phyloP scores from a whole-genome alignment of 1,140 invertebrate species.

The Bathynomus jamesi region DNA sequence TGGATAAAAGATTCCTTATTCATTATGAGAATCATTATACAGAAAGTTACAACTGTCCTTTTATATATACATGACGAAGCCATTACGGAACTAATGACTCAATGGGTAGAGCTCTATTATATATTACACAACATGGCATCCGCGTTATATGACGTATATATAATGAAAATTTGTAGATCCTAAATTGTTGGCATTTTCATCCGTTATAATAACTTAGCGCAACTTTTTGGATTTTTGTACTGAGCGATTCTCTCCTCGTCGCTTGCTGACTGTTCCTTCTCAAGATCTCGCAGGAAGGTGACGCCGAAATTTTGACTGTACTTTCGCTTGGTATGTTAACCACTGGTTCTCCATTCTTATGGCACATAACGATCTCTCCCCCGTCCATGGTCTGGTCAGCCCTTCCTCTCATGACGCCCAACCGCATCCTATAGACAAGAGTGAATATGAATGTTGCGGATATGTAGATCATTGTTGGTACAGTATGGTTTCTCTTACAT shows the following conservation, averaged over 20 bases:
- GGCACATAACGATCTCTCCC: neutral
- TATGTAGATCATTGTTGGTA: too few species aligned
- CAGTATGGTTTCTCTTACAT: too few species aligned
- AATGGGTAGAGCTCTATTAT: too few species aligned
- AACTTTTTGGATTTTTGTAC: neutral
- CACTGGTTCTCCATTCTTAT: neutral
- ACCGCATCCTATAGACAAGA: neutral
- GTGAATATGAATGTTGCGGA: neutral
- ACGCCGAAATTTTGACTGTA: neutral
- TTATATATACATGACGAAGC: too few species aligned
- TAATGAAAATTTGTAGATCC: too few species aligned
- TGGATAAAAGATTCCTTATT: too few species aligned
- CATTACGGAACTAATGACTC: too few species aligned
- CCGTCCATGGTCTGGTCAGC: neutral
- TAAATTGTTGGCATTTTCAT: too few species aligned
- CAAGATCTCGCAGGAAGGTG: neutral
- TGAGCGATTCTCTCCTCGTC: neutral
- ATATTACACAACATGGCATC: too few species aligned
- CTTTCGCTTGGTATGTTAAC: neutral
- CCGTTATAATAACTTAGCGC: neutral
- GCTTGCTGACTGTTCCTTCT: neutral
- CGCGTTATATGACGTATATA: too few species aligned
- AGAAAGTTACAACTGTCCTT: too few species aligned
- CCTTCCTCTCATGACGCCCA: neutral
- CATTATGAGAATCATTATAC: too few species aligned